Evolutionary conservation across 1,140 invertebrate genomes (phyloP).

Genomic region (Aleiodes sp.): DNA sequence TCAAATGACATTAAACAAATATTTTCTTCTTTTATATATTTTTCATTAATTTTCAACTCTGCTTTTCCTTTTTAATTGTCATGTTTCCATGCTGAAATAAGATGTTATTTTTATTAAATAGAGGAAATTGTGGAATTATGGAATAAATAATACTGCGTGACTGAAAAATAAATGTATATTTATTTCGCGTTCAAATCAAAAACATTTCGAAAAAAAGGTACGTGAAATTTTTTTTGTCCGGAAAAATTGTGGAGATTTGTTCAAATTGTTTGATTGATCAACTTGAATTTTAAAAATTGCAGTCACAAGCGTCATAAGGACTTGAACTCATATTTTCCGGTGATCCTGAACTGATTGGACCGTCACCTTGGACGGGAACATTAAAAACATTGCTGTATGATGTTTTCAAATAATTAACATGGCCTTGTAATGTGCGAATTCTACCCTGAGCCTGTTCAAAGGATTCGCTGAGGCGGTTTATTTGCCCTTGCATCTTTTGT

Average conservation of each 20-base stretch:
- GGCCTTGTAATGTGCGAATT: conserved; percentile 71
- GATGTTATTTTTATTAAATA: too few species aligned
- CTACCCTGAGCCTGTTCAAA: conserved; percentile 75
- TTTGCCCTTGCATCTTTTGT: conserved; percentile 75
- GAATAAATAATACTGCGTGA: not conserved
- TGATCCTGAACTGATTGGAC: conserved; percentile 29
- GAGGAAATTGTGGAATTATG: not conserved
- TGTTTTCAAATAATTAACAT: conserved; percentile 71
- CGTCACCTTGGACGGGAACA: conserved; percentile 40
- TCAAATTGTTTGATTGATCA: conserved; percentile 44
- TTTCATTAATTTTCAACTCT: too few species aligned
- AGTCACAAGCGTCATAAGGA: conserved; percentile 56
- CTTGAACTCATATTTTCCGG: conserved; percentile 38
- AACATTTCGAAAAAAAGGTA: not conserved
- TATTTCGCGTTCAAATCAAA: not conserved
- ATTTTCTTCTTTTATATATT: too few species aligned
- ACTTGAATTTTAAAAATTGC: conserved; percentile 46
- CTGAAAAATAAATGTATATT: not conserved
- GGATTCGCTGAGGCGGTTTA: conserved; percentile 73
- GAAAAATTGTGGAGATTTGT: conserved; percentile 29
- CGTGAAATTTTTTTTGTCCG: conserved; percentile 32
- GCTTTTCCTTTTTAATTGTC: too few species aligned
- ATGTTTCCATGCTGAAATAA: too few species aligned
- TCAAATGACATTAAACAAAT: too few species aligned
- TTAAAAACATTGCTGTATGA: conserved; percentile 64